Base-by-base conservation (phyloP, 2,797 vertebrate species). In the Ptychobarbus kaznakovi region DNA sequence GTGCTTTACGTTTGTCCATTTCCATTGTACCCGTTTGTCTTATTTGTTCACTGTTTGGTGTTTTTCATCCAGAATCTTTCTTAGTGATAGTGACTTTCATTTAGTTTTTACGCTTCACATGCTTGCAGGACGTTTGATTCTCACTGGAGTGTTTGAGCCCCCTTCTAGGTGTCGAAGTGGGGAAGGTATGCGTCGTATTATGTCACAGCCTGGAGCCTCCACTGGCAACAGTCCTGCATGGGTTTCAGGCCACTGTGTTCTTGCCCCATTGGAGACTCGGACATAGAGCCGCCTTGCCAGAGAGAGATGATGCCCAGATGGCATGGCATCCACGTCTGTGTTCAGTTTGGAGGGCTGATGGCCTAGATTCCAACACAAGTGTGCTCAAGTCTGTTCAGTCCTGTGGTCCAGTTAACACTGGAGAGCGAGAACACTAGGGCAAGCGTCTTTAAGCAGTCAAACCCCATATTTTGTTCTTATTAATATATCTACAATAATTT, bases 201-300 rank as follows among this genome's bases (percentile, higher is more conserved):
- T 76, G 72, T 83, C 81, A 75, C 38, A 61, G 69, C 38, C 49
- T 77, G 25, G 25, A 77, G 74, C 44, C 35, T 68, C 35, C 6
- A 38, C 35, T 84, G 74, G 63, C 49, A 16, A 22, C 3, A 13
- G 35, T 79, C 65, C 40, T 32, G 65, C 38, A 53, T 3, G 40
- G 63, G 83, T 84, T 61, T 42, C 63, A 78, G 74, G 75, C 74
- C 49, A 68, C 83, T 84, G 75, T 84, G 70, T 85, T 81, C 74
- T 58, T 74, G 51, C 9, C 63, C 80, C 66, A 73, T 65, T 40
- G 6, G 25, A 78, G 28, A 74, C 13, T 44, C 1, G 2, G 28
- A 66, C 81, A 40, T 28, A 25, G 44, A 83, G 15, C 70, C 53
- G 25, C 28, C 12, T 35, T 85, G 70, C 79, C 77, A 81, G 46